Evolutionary conservation across 2,888 invertebrate species (phyloP), one percentile per base, ranked within the genome.

Genomic region (Caenorhabditis panamensis): DNA sequence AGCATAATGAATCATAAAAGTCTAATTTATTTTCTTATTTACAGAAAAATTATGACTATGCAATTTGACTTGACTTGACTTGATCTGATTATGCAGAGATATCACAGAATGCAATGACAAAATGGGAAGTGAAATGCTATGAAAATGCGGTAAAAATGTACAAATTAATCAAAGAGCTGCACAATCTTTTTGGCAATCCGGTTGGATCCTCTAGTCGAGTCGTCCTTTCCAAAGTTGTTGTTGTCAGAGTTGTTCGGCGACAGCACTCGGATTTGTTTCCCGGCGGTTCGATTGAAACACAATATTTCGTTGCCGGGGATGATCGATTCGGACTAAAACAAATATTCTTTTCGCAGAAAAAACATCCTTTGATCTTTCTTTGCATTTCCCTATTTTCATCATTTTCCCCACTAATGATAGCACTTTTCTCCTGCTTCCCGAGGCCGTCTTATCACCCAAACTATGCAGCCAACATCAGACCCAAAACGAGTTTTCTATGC

Each of bases 231-330:
- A 22, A 63, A 51, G 26, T 69, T 62, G 18, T 56, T 54, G 41
- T 56, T 68, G 16, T 69, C 71, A 1, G 66, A 56, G 53, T 69
- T 69, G 41, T 77, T 79, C 18, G 88, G 83, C 11, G 86, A 87
- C 9, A 90, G 80, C 13, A 90, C 90, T 62, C 90, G 87, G 26
- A 91, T 87, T 77, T 90, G 90, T 54, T 86, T 89, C 49, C 88
- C 90, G 22, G 85, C 84, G 8, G 87, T 89, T 47, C 90, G 84
- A 54, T 89, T 82, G 75, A 89, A 90, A 36, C 84, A 86, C 20
- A 80, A 59, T 11, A 89, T 72, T 8, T 85, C 85, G 20, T 85
- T 83, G 8, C 89, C 89, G 22, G 83, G 83, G 4, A 82, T 63
- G 1, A 75, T 54, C 24, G 49, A 59, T 24, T 75, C 75, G 31